Evolutionary conservation across 2,113 vertebrate species (phyloP).

Genomic region (Rhynchomys soricoides): DNA sequence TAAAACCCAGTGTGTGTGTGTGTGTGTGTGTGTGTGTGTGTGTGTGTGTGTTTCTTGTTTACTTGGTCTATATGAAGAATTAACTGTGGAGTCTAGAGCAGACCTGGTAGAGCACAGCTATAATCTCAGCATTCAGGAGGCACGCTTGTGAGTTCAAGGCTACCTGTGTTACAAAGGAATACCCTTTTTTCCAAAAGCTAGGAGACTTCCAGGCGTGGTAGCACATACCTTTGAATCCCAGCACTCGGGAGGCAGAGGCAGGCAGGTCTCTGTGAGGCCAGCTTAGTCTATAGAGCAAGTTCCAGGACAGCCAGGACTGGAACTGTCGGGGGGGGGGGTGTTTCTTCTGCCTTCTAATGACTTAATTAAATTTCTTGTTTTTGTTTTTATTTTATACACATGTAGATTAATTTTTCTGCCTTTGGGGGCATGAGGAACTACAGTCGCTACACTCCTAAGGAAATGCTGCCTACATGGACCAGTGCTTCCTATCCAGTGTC

Average conservation of each 20-base stretch:
- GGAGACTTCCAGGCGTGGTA: neutral
- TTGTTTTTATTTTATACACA: neutral
- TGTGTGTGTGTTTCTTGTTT: neutral
- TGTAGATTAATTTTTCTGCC: neutral
- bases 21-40: neutral
- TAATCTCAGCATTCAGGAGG: neutral
- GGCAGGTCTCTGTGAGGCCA: neutral
- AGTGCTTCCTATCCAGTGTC: neutral
- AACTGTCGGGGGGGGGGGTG: neutral
- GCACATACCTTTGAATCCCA: neutral
- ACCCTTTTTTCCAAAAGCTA: neutral
- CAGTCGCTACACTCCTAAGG: neutral
- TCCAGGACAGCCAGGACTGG: neutral
- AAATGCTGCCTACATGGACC: neutral
- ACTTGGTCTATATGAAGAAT: neutral
- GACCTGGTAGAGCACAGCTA: too few species aligned
- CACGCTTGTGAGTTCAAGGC: neutral
- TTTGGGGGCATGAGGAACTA: neutral
- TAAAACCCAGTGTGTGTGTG: slow-evolving; percentile 22
- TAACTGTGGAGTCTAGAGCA: neutral
- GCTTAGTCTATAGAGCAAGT: neutral
- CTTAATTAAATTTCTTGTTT: neutral
- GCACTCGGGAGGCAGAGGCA: neutral
- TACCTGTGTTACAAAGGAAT: neutral
- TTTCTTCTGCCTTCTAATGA: neutral